Base-by-base conservation (phyloP, 1,140 invertebrate species). In the Elysia chlorotica region DNA sequence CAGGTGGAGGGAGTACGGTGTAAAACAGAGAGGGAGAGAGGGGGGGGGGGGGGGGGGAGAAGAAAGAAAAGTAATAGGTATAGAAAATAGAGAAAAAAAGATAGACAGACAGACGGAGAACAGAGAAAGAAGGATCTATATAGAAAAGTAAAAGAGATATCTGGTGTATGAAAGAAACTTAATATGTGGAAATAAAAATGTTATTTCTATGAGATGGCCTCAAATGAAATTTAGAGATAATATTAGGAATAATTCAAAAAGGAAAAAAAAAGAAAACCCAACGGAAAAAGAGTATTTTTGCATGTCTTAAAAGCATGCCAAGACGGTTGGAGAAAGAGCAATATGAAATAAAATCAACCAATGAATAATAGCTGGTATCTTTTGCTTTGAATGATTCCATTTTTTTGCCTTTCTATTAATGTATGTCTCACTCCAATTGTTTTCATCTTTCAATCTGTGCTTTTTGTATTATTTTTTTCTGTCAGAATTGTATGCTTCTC, bases 71-170 rank as follows among this genome's bases (percentile, higher is more conserved):
- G 2, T 19, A 17, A 41, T 23, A 38, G 33, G 31, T 17, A 59
- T 10, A 25, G 25, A 25, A 59, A 25, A 6, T 10, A 59, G 25
- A 59, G 56, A 59, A 59, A 59, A 59, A 21, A 10, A 63, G 61
- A 31, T 30, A 63, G 61, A 31, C 31, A 63, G 61, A 63, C 31
- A 63, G 61, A 63, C n/a, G 35, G 61, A 63, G 2, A 63, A 6
- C 30, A 30, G 25, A 63, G 6, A 63, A 5, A 63, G 5, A 63
- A 3, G 35, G 10, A 63, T 30, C 30, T n/a, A 63, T 5, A 30
- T 25, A 30, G 19, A 63, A 33, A 63, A 31, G 35, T 5, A 33
- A 31, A 31, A 63, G 23, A 28, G 19, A 63, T 25, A 63, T 17
- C 5, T 25, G 35, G 19, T 33, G 31, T 33, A 31, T 33, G 25